Percentiles rank a stretch among this genome's conserved stretches.
Conservation (phyloP, 2,888 invertebrate genomes). For the Hydrotaea diabolus region DNA sequence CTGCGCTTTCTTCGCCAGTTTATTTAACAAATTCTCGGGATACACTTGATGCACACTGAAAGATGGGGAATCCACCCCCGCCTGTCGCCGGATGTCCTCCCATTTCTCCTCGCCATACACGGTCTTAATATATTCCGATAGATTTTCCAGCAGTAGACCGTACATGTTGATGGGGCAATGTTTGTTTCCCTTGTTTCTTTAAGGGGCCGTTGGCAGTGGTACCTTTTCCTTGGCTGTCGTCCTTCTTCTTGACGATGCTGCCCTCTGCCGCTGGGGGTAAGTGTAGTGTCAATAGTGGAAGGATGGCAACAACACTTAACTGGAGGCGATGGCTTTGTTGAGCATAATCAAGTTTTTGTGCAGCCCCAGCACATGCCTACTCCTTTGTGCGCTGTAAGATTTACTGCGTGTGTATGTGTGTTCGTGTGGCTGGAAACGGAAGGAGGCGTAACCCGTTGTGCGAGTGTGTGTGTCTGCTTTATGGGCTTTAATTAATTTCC, state of each 20-base stretch:
- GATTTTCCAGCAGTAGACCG: conserved; percentile 95
- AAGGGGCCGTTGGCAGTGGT: neutral
- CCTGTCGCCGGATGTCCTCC: conserved; percentile 93
- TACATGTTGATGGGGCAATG: conserved; percentile 86
- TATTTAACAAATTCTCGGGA: conserved; percentile 92
- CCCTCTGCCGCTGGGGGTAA: no score
- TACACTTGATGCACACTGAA: conserved; percentile 96
- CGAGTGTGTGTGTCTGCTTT: neutral
- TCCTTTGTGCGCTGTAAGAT: neutral
- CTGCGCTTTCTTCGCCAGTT: conserved; percentile 92
- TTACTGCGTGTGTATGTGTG: neutral
- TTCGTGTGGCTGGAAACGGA: neutral
- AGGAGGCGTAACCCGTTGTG: neutral
- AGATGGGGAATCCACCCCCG: conserved; percentile 92
- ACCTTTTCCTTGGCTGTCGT: neutral
- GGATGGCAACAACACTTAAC: conserved; percentile 5
- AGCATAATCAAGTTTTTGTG: conserved; percentile 41
- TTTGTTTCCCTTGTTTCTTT: conserved; percentile 6
- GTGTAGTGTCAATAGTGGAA: neutral
- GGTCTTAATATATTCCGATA: conserved; percentile 94
- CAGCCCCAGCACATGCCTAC: neutral
- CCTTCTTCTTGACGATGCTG: neutral
- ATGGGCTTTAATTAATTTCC: conserved; percentile 43
- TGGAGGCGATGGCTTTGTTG: conserved; percentile 26
- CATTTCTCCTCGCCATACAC: conserved; percentile 97